A percentile compares a stretch with the other conserved stretches of the same genome.
Evolutionary conservation across 2,888 invertebrate species (phyloP).

Genomic region (Nephrotoma appendiculata): DNA sequence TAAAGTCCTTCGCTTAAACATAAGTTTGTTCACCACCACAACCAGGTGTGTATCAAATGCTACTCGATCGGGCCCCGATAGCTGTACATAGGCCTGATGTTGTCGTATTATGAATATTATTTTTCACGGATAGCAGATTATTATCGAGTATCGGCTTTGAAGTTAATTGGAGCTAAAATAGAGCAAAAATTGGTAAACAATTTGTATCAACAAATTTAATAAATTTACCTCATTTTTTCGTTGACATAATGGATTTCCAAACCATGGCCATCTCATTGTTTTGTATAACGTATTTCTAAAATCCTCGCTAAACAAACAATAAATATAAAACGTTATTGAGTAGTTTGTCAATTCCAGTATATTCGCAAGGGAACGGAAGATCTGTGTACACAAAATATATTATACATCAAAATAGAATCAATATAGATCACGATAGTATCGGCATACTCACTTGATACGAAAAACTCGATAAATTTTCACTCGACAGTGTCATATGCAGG

Average conservation of each 20-base stretch:
- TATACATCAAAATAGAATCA: background rate
- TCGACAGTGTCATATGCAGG: conserved; percentile 49
- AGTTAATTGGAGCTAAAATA: conserved; percentile 14
- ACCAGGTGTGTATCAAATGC: conserved; percentile 21
- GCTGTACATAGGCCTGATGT: conserved; percentile 27
- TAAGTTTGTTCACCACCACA: conserved; percentile 12
- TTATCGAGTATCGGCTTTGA: conserved; percentile 22
- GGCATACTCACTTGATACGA: conserved; percentile 42
- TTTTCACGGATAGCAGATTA: conserved; percentile 21
- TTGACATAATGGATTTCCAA: conserved; percentile 23
- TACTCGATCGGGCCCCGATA: conserved; percentile 25
- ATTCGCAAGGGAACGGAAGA: conserved; percentile 56
- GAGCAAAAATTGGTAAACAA: background rate
- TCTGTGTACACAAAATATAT: conserved; percentile 26
- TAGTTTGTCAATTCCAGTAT: conserved; percentile 61
- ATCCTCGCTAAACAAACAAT: conserved; percentile 63
- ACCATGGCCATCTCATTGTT: conserved; percentile 45
- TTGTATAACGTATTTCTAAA: conserved; percentile 53
- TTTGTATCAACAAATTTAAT: background rate
- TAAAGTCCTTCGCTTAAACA: conserved; percentile 12
- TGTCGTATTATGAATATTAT: conserved; percentile 27
- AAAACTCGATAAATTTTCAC: conserved; percentile 43
- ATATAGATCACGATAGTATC: background rate
- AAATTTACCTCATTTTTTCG: conserved; percentile 26
- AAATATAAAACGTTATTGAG: conserved; percentile 64